Percentiles rank a stretch among this genome's conserved stretches.
Conservation (phyloP, 2,888 invertebrate species). For the Caenorhabditis sp. region DNA sequence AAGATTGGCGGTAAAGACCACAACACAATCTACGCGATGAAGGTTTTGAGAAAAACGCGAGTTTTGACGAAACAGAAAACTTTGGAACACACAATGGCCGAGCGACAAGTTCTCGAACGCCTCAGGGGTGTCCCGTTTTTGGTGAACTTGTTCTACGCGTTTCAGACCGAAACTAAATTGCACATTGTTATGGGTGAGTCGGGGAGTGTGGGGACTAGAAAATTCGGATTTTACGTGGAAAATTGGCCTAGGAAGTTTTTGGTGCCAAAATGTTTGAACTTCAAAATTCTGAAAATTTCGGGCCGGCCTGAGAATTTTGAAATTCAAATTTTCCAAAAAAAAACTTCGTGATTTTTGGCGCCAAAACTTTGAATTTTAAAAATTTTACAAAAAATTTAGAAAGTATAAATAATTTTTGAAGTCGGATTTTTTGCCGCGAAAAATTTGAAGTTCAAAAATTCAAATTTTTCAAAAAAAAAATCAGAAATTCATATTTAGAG, state of each 20-base stretch:
- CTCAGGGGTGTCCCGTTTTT: constrained; percentile 93
- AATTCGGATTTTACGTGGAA: too few relatives aligned
- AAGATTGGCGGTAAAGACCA: constrained; percentile 85
- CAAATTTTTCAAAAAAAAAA: too few relatives aligned
- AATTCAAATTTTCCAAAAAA: neutral
- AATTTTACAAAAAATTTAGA: too few relatives aligned
- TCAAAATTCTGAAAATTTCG: too few relatives aligned
- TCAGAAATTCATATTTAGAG: too few relatives aligned
- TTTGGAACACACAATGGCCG: constrained; percentile 94
- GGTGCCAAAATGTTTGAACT: too few relatives aligned
- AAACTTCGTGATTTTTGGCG: neutral
- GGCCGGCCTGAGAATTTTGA: too few relatives aligned
- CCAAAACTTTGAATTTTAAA: too few relatives aligned
- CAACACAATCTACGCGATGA: constrained; percentile 94
- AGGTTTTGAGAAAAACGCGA: constrained; percentile 72
- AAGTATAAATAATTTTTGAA: too few relatives aligned
- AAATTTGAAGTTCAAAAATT: too few relatives aligned
- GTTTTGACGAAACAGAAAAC: constrained; percentile 83
- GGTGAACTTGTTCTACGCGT: constrained; percentile 95
- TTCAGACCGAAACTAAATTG: constrained; percentile 94
- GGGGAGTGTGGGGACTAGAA: too few relatives aligned
- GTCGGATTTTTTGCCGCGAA: too few relatives aligned
- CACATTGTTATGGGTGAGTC: constrained; percentile 92
- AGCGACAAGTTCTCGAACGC: constrained; percentile 87
- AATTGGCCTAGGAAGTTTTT: neutral